Evolutionary conservation across 2,113 vertebrate genomes (phyloP).

Genomic region (Odobenus rosmarus): DNA sequence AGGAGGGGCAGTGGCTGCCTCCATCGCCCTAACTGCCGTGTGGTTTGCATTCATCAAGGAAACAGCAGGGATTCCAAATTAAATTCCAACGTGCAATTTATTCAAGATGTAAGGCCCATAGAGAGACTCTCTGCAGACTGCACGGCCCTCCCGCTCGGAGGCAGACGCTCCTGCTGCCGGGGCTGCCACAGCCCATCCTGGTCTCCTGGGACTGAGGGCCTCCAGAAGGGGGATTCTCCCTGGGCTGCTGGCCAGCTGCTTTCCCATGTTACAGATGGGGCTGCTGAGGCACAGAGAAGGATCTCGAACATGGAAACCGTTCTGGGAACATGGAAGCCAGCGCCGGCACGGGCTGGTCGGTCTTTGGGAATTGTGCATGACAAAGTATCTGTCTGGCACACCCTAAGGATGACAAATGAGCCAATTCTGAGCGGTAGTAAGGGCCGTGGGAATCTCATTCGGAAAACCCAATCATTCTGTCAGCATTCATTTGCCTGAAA

Average conservation of each 20-base stretch:
- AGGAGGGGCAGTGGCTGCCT: conserved; percentile 47
- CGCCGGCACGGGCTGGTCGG: not conserved
- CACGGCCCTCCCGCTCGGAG: not conserved
- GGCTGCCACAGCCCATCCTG: rapidly evolving
- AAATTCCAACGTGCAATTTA: conserved; percentile 66
- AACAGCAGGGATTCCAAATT: conserved; percentile 71
- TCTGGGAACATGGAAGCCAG: not conserved
- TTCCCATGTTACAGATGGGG: not conserved
- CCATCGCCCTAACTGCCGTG: conserved; percentile 67
- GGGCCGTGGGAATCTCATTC: not conserved
- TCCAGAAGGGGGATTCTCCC: not conserved
- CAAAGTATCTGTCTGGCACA: not conserved
- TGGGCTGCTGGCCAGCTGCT: not conserved
- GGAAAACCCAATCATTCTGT: not conserved
- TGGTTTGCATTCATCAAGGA: conserved; percentile 68
- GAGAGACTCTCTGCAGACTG: not conserved
- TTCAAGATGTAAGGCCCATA: conserved; percentile 21
- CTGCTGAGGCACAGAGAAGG: not conserved
- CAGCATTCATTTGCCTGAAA: not conserved
- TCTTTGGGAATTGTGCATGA: not conserved
- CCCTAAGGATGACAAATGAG: not conserved
- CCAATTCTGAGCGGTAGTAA: not conserved
- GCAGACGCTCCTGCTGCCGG: not conserved
- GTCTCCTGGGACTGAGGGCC: not conserved
- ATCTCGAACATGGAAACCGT: not conserved